Percentiles rank a stretch among this genome's conserved stretches.
Conservation (phyloP, 2,888 invertebrate species). For the Hybos culiciformis region DNA sequence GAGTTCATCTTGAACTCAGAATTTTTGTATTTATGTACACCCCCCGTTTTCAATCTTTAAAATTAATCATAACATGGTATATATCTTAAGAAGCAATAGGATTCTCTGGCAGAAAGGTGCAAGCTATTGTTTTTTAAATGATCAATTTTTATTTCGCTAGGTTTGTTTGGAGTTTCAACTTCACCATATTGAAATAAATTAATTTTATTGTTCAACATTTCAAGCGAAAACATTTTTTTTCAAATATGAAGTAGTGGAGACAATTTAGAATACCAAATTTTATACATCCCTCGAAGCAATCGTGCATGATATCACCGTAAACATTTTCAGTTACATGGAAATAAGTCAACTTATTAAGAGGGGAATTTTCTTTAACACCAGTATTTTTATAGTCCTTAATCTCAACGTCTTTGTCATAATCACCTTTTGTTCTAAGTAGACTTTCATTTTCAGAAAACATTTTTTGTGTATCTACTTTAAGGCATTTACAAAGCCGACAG, state of each 20-base stretch:
- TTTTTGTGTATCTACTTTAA: neutral
- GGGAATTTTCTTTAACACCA: constrained; percentile 2
- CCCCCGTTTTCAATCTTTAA: too few relatives aligned
- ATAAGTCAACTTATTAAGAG: neutral
- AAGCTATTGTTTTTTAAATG: neutral
- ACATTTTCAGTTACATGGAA: constrained; percentile 1
- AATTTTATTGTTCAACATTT: neutral
- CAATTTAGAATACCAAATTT: constrained; percentile 3
- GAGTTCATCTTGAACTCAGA: too few relatives aligned
- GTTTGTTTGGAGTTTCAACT: neutral
- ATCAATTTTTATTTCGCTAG: neutral
- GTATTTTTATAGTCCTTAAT: neutral
- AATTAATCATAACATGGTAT: neutral
- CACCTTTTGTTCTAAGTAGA: neutral
- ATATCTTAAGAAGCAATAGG: neutral
- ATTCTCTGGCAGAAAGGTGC: neutral
- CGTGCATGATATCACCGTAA: constrained; percentile 3
- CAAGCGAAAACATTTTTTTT: neutral
- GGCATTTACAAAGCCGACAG: neutral
- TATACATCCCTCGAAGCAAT: constrained; percentile 1
- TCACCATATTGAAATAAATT: neutral
- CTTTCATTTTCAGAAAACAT: neutral
- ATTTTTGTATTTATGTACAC: too few relatives aligned
- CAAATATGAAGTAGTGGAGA: neutral
- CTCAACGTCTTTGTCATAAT: neutral